Evolutionary conservation across 2,888 invertebrate genomes (phyloP).

Genomic region (Nomada ruficornis): DNA sequence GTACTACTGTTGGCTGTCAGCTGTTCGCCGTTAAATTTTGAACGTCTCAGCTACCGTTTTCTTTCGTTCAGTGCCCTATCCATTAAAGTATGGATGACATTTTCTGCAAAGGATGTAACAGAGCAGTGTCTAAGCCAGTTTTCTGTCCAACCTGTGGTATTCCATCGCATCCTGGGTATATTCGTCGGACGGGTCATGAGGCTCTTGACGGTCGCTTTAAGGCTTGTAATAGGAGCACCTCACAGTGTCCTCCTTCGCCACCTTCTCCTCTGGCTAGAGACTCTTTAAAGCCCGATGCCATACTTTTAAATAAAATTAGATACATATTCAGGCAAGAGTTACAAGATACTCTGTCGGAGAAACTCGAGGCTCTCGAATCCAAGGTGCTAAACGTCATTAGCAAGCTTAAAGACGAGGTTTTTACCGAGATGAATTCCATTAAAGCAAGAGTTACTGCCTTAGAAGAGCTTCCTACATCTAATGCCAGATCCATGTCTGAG

Average conservation of each 20-base stretch:
- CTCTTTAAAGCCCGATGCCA: background rate
- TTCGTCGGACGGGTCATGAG: background rate
- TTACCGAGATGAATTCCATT: background rate
- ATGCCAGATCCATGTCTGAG: background rate
- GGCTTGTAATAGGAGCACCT: background rate
- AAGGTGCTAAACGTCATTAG: background rate
- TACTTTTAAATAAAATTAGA: background rate
- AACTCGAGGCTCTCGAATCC: background rate
- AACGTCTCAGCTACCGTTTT: background rate
- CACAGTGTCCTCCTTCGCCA: background rate
- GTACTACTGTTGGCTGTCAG: background rate
- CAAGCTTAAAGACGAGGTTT: constrained; percentile 3
- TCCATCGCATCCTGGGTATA: background rate
- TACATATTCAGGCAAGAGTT: background rate
- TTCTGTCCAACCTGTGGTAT: constrained; percentile 1
- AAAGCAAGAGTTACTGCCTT: background rate
- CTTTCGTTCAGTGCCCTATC: background rate
- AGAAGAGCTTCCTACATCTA: background rate
- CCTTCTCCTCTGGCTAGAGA: background rate
- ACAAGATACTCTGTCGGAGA: background rate
- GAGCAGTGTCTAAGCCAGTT: background rate
- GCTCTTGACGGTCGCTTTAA: background rate
- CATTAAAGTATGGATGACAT: background rate
- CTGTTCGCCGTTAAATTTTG: background rate
- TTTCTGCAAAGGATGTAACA: constrained; percentile 1